Base-by-base conservation (phyloP, 2,797 vertebrate species). In the Yasuhikotakia modesta region DNA sequence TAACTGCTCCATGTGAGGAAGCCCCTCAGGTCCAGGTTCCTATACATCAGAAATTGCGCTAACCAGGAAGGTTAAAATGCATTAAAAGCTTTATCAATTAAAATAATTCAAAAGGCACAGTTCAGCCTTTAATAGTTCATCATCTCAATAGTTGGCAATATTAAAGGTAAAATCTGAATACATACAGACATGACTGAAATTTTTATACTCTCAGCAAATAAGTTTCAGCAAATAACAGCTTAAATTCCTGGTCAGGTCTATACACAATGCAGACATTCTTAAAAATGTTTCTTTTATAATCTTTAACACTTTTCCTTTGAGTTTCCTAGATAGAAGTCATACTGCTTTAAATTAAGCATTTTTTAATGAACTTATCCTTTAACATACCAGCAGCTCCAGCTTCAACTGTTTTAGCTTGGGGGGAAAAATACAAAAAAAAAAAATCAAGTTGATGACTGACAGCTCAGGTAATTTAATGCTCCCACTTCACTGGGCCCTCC, bases 381-480 rank as follows among this genome's bases (percentile, higher is more conserved):
- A 76, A 83, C 58, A 52, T 35, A 45, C 48, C 68, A 43, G 65
- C 63, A 61, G 46, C 24, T 55, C 43, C 76, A 73, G 70, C 24
- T 60, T 7, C 39, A 85, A 82, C 79, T 70, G 21, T 64, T 21
- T 69, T 69, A 22, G 22, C 39, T 79, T 50, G 22, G 52, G 12
- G 10, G 55, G 46, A n/a, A n/a, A n/a, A n/a, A n/a, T n/a, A n/a
- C n/a, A 71, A 55, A 35, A 11, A 52, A 12, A 50, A 52, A 32
- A 69, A 30, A 58, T 14, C 4, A 79, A 73, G 52, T 50, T 24
- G 27, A 30, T 80, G 82, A 83, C 48, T 83, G 82, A 71, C 73
- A 77, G 57, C 52, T 66, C 75, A 71, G 66, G 80, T 84, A 67
- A 81, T 76, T 57, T 71, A 57, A 81, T 68, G 67, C 76, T 50